These are phyloP conservation scores for Anolis carolinensis DNA, from an alignment of 2,113 vertebrate species.

Conservation along the genomic window DNA sequence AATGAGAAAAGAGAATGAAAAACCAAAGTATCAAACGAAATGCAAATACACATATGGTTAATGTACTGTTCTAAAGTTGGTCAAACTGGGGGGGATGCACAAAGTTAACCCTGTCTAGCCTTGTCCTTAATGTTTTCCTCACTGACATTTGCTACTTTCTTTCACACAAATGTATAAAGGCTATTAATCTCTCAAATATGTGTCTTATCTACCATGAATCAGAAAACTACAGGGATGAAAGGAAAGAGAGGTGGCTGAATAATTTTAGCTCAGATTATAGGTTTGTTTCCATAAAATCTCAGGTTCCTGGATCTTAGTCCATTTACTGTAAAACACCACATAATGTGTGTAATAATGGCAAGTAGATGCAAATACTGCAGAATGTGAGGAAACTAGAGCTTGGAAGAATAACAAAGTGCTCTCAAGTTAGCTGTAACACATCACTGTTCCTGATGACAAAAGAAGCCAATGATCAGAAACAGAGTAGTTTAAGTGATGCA, in stretches of 20 bases:
- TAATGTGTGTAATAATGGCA: not conserved
- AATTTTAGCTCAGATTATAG: conserved; percentile 14
- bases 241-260: not conserved
- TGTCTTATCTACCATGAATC: not conserved
- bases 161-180: not conserved
- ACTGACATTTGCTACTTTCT: conserved; percentile 3
- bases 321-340: not conserved
- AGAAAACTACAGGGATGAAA: not conserved
- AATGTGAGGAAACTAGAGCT: not conserved
- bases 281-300: not conserved
- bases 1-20: not conserved
- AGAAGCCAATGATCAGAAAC: no score
- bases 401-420: no score
- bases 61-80: not conserved
- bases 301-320: not conserved
- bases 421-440: no score
- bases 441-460: no score
- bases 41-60: not conserved
- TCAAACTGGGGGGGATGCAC: not conserved
- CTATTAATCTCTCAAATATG: not conserved
- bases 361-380: not conserved
- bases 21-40: not conserved
- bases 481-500: no score
- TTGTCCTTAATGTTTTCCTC: conserved; percentile 9
- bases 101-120: not conserved